Base-by-base conservation (phyloP, 2,797 vertebrate genomes). In the Cyprinella venusta region DNA sequence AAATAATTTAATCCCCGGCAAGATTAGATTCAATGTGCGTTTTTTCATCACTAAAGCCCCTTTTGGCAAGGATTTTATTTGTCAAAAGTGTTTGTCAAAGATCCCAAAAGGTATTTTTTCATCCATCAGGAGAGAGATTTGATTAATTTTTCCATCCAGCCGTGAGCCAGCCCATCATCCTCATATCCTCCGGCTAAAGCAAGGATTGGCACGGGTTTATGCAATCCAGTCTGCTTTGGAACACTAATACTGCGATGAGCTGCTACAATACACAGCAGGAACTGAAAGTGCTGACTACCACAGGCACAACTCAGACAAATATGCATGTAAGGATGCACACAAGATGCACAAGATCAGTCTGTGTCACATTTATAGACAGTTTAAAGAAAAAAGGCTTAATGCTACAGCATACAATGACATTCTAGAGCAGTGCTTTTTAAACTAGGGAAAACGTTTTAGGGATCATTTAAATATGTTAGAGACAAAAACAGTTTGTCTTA, bases 211-310 rank as follows among this genome's bases (percentile, higher is more conserved):
- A 80, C 21, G 69, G 61, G 83, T n/a, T 87, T 87, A 79, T 78
- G 75, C 83, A 85, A 85, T 61, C 30, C 72, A 80, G 56, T 72
- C 71, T 83, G 81, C 84, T 83, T 76, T 80, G 59, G 64, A 87
- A 42, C 50, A 40, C 69, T 84, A 84, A 79, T 69, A 59, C 59
- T n/a, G 54, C 54, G 78, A 83, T 76, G 64, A 86, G 85, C 76
- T 68, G 40, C 69, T 36, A 52, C 76, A 83, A 15, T 83, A 70
- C 76, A 86, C 50, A 77, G 72, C 30, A 45, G 65, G 71, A 86
- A 83, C 69, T 80, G 48, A 80, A 19, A 79, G 45, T 56, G 64
- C 54, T 67, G 50, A 64, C 64, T 78, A 45, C 69, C 54, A 75
- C 65, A 86, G 42, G 59, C 38, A 84, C 75, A 78, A 63, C 48